These are phyloP conservation scores for Nematopogon swammerdamellus DNA, from an alignment of 2,888 invertebrate species.

Conservation along the genomic window DNA sequence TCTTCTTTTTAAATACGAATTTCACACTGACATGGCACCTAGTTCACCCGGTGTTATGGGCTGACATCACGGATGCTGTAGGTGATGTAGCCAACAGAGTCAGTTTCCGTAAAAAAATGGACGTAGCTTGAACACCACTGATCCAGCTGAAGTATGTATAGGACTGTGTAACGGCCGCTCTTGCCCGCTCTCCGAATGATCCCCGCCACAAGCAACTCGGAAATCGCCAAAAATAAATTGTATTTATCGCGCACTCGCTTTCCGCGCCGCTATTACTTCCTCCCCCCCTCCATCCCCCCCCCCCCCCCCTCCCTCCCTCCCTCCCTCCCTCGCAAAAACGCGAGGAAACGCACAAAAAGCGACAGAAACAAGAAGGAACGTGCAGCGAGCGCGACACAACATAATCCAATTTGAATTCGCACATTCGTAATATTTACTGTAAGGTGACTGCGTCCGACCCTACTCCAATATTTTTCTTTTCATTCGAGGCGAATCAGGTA, in stretches of 20 bases:
- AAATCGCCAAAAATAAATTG: background rate
- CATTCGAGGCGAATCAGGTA: background rate
- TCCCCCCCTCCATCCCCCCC: background rate
- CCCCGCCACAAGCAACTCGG: background rate
- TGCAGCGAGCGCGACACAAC: background rate
- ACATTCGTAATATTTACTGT: background rate
- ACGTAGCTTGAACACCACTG: too few species aligned
- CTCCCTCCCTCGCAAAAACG: background rate
- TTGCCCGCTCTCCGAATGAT: background rate
- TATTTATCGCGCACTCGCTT: background rate
- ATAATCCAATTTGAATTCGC: background rate
- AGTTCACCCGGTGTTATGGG: too few species aligned
- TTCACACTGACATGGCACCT: too few species aligned
- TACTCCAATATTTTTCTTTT: background rate
- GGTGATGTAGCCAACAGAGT: too few species aligned
- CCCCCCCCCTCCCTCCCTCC: background rate
- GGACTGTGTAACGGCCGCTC: too few species aligned
- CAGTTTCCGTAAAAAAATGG: too few species aligned
- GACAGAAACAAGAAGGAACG: background rate
- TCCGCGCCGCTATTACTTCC: background rate
- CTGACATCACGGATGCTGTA: too few species aligned
- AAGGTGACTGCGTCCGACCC: background rate
- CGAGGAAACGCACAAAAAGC: background rate
- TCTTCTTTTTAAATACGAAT: too few species aligned
- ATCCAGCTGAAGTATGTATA: too few species aligned